Evolutionary conservation across 2,797 vertebrate species (phyloP), one percentile per base, ranked within the genome.

Genomic region (Tauraco hartlaubi): DNA sequence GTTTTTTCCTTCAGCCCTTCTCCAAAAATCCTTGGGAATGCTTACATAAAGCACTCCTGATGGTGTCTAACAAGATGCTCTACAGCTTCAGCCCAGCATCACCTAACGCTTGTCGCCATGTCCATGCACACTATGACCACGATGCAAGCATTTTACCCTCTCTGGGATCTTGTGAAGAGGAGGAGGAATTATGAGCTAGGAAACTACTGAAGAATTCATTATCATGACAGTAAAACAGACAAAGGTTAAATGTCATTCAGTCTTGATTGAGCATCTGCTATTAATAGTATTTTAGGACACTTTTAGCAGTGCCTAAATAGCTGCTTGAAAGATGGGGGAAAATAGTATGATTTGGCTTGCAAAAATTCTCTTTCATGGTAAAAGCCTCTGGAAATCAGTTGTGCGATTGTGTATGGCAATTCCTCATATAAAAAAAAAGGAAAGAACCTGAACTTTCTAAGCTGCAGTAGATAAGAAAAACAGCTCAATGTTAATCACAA

Each of bases 91-190:
- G 18, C 29, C 39, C 37, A 74, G 49, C 29, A 39, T 64, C 64
- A 51, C 54, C 75, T 79, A 23, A 23, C 2, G 0, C 11, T 64
- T 49, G 17, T 44, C 3, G 1, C 33, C 3, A 5, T 1, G 2
- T 49, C 33, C 39, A 41, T 1, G 3, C 48, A 29, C 0, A 0
- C 15, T 18, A 23, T 39, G 20, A 2, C 41, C 52, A 68, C 21
- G 16, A 64, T 3, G 5, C 44, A 46, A 72, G 35, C 8, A 21
- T 43, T 83, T 68, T 83, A 21, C 22, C 21, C 31, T 79, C 39
- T 63, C 66, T 72, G 17, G 21, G 23, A 39, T 44, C 48, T 35
- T 37, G 43, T 26, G 54, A 77, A 35, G 46, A 81, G 35, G 20
- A 83, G 41, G 19, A 88, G 26, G 26, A 82, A 76, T 71, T 71